phyloP scores from a whole-genome alignment of 2,888 invertebrate species.

The Bombyx huttoni region DNA sequence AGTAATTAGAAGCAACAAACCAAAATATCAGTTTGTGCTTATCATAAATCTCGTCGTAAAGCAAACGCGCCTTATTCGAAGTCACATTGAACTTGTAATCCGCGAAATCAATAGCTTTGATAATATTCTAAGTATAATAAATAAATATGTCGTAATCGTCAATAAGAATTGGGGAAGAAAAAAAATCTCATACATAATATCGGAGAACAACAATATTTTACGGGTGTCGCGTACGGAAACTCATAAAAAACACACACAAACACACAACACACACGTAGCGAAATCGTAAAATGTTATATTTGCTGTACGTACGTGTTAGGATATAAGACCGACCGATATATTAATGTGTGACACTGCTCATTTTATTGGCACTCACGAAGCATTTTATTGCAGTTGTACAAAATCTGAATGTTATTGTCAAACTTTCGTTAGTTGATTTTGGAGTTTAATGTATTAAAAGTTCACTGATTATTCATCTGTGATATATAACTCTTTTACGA shows the following conservation, averaged over 20 bases:
- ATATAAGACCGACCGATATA: no score
- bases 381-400: not conserved
- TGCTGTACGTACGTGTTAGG: not conserved
- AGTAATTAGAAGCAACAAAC: no score
- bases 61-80: no score
- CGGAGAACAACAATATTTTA: slow-evolving; percentile 3
- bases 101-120: no score
- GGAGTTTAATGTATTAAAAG: not conserved
- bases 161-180: not conserved
- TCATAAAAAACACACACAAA: slow-evolving; percentile 14
- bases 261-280: no score
- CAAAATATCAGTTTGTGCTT: no score
- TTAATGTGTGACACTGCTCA: not conserved
- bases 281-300: slow-evolving; percentile 13
- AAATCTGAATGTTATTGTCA: not conserved
- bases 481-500: no score
- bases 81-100: no score
- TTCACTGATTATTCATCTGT: not conserved
- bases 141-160: no score
- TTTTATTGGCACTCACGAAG: not conserved
- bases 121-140: no score
- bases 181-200: not conserved
- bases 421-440: not conserved
- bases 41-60: no score
- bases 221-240: slow-evolving; percentile 1